Conservation (phyloP, 2,113 vertebrate genomes). For the Tenebrosternarchus preto region DNA sequence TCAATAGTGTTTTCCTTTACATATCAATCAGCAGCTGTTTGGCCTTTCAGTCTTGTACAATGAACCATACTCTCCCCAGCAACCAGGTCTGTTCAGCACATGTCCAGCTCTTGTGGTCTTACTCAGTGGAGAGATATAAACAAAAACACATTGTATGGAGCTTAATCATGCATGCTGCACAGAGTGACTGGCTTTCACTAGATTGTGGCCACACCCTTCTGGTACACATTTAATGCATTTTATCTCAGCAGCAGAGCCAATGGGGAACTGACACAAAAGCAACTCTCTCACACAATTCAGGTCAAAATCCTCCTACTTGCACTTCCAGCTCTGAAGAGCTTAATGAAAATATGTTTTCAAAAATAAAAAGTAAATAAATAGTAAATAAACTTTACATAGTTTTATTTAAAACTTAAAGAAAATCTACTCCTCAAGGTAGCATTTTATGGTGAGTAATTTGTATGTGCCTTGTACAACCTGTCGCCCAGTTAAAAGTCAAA, state of each 20-base stretch:
- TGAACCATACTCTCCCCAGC: background rate
- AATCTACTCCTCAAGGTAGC: no score
- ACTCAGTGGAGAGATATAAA: background rate
- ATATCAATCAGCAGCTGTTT: slow-evolving; percentile 29
- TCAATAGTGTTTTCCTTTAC: background rate
- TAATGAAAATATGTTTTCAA: background rate
- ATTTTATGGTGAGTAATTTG: background rate
- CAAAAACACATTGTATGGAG: background rate
- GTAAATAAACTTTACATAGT: no score
- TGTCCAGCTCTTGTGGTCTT: background rate
- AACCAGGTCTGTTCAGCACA: background rate
- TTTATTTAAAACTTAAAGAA: no score
- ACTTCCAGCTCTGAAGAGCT: background rate
- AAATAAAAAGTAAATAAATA: background rate
- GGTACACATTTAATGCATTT: background rate
- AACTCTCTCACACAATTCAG: background rate
- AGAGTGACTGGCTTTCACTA: background rate
- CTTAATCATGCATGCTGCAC: background rate
- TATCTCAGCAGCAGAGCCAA: background rate
- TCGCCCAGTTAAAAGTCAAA: background rate
- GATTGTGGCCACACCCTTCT: slow-evolving; percentile 11
- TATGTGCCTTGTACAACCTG: slow-evolving; percentile 8
- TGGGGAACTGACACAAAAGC: slow-evolving; percentile 4
- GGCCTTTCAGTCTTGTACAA: background rate
- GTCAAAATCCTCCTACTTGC: background rate